These are phyloP conservation scores for Coccyzus lansbergi DNA, from an alignment of 2,797 vertebrate genomes.

Conservation along the genomic window DNA sequence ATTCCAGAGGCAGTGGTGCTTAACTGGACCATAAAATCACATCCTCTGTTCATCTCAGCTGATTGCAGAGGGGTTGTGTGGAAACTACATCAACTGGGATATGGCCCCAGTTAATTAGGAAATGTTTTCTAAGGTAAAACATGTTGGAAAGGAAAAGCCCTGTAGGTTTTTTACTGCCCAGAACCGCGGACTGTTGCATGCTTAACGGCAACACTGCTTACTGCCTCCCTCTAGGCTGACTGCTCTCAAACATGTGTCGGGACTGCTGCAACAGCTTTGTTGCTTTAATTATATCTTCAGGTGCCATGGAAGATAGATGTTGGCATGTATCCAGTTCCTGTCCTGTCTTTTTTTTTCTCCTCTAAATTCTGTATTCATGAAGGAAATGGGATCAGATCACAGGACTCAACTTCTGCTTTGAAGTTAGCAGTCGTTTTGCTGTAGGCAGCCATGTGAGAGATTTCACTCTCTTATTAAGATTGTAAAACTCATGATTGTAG, in stretches of 20 bases:
- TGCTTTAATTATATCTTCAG: neutral
- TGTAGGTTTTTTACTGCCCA: neutral
- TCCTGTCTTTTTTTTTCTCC: neutral
- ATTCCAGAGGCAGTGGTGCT: neutral
- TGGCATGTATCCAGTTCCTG: neutral
- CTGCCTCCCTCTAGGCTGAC: neutral
- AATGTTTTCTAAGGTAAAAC: neutral
- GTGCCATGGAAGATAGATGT: neutral
- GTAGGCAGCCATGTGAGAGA: neutral
- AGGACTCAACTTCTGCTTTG: neutral
- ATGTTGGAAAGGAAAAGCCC: neutral
- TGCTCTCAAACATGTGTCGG: neutral
- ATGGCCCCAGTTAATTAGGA: neutral
- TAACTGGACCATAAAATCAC: neutral
- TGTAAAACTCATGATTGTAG: neutral
- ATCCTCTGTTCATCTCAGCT: neutral
- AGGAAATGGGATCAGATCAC: neutral
- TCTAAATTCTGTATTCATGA: neutral
- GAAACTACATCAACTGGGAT: neutral
- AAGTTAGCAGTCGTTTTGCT: neutral
- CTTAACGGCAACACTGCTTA: neutral
- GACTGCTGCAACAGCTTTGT: neutral
- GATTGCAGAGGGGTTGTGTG: neutral
- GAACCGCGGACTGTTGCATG: rapidly evolving
- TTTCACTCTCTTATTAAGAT: neutral